These are phyloP conservation scores for Barnardius zonarius DNA, from an alignment of 2,113 vertebrate genomes.

Conservation along the genomic window DNA sequence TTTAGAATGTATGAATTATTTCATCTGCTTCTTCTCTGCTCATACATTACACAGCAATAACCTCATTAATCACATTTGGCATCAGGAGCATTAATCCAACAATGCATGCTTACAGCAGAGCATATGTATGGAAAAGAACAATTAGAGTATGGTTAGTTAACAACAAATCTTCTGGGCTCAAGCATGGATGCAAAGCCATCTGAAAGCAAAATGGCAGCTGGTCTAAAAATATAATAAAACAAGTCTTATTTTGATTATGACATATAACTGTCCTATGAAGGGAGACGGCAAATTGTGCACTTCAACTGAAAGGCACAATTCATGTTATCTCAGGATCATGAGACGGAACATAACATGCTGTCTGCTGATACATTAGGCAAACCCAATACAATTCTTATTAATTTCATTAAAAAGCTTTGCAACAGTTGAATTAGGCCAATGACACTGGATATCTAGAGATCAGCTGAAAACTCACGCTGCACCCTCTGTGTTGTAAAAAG, in stretches of 20 bases:
- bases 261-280: not conserved
- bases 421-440: not conserved
- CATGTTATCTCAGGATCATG: not conserved
- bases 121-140: not conserved
- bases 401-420: not conserved
- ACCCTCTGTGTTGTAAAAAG: not conserved
- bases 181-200: not conserved
- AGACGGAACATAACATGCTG: not conserved
- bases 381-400: not conserved
- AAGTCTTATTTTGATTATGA: not conserved
- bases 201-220: not conserved
- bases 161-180: not conserved
- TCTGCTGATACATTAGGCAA: not conserved
- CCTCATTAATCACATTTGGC: not conserved
- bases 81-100: not conserved
- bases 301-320: not conserved
- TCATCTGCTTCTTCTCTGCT: not conserved
- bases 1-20: constrained; percentile 24
- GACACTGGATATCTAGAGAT: not conserved
- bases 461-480: not conserved
- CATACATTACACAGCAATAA: not conserved
- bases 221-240: not conserved
- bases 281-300: not conserved
- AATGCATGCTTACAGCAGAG: not conserved
- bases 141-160: not conserved